Conservation (phyloP, 2,888 invertebrate species). For the Leucania comma region DNA sequence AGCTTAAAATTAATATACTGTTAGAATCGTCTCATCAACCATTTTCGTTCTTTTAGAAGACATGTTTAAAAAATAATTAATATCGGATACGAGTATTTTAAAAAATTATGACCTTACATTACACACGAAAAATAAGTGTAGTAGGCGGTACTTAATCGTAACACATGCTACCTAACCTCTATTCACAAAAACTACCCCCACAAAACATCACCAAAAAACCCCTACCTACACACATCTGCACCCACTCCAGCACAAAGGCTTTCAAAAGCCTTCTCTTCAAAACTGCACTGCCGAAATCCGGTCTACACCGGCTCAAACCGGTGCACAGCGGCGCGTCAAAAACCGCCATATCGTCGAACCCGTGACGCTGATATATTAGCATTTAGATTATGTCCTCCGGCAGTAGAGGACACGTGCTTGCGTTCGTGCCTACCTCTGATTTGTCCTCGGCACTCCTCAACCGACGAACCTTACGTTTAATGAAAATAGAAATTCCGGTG, state of each 20-base stretch:
- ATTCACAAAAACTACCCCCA: slow-evolving; percentile 1
- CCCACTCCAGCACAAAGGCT: slow-evolving; percentile 30
- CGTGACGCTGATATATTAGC: slow-evolving; percentile 83
- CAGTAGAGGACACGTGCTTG: slow-evolving; percentile 74
- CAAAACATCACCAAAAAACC: slow-evolving; percentile 6
- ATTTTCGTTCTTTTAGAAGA: not conserved
- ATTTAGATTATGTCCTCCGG: slow-evolving; percentile 85
- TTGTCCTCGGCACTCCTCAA: slow-evolving; percentile 66
- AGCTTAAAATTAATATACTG: too few species aligned
- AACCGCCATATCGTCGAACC: slow-evolving; percentile 59
- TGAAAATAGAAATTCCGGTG: slow-evolving; percentile 65
- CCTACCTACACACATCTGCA: slow-evolving; percentile 22
- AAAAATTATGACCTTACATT: not conserved
- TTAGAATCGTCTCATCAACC: not conserved
- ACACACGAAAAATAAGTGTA: not conserved
- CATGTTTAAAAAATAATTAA: not conserved
- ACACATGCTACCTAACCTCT: not conserved
- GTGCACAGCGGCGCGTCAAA: slow-evolving; percentile 55
- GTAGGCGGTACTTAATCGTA: not conserved
- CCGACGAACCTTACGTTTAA: slow-evolving; percentile 65
- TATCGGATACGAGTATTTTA: not conserved
- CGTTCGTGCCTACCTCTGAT: slow-evolving; percentile 66
- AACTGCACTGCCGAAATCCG: slow-evolving; percentile 53
- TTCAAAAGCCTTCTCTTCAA: slow-evolving; percentile 20
- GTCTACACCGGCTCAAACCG: slow-evolving; percentile 38